Base-by-base conservation (phyloP, 2,113 vertebrate genomes). In the Hippocampus zosterae region DNA sequence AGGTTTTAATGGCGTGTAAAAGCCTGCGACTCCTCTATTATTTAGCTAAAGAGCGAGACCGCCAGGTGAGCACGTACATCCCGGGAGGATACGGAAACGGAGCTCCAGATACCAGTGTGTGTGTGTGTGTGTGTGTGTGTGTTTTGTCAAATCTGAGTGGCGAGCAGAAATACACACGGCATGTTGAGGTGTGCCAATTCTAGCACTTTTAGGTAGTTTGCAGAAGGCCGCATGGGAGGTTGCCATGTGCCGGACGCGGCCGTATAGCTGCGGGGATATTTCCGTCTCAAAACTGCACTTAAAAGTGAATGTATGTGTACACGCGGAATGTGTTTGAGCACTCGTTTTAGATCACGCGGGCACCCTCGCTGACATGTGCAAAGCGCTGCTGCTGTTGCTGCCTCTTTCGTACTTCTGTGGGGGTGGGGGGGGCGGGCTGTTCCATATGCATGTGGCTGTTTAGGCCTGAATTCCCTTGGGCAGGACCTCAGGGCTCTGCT, bases 1-100 rank as follows among this genome's bases (percentile, higher is more conserved):
- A 41, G 83, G 85, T 85, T 92, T 87, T 92, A 91, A 91, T 91
- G 89, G 91, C 77, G 44, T 85, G 88, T 92, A 91, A 92, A 92
- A 93, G 90, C 91, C 75, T 29, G 16, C 56, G 46, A 42, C 84
- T 90, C 86, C 91, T 92, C 71, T 89, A 91, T 92, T 90, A 93
- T 93, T 92, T 71, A 92, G 68, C 41, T 75, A 18, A 66, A 70
- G 79, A 77, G 80, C 68, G 66, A 79, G 85, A 74, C 79, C 79
- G 81, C 79, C 90, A 90, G 89, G 91, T 91, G 81, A 89, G 88
- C 70, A 78, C 79, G 74, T 68, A 65, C 41, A 44, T 88, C 88
- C 82, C 84, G 65, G n/a, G 84, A 85, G 88, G 67, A 65, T 69
- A 53, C 40, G 65, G 73, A 80, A 84, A 77, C 75, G 78, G 85